A percentile compares a stretch with the other conserved stretches of the same genome.
Conservation (phyloP, 2,113 vertebrate genomes). For the Apus apus region DNA sequence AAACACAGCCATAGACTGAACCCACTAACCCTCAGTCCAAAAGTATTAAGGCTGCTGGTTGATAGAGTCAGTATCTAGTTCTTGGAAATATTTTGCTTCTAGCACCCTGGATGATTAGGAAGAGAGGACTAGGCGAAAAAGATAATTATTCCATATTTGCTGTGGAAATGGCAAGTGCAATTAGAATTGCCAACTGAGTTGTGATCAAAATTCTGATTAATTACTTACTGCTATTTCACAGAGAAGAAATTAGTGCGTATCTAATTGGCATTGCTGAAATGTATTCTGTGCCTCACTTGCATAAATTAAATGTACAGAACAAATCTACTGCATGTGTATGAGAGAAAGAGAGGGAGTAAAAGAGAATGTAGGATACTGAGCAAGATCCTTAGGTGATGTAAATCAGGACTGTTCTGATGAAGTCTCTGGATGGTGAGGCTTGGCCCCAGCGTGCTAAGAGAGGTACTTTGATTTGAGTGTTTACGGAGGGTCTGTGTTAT, state of each 20-base stretch:
- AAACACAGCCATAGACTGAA: conserved; percentile 36
- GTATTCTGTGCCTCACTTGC: conserved; percentile 38
- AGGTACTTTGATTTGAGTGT: neutral
- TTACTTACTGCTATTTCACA: conserved; percentile 72
- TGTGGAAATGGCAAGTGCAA: conserved; percentile 66
- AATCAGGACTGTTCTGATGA: neutral
- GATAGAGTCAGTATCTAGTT: conserved; percentile 64
- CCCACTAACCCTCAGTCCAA: conserved; percentile 45
- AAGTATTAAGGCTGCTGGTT: conserved; percentile 49
- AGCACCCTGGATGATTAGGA: conserved; percentile 59
- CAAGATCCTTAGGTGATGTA: neutral
- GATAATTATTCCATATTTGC: conserved; percentile 68
- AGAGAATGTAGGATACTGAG: neutral
- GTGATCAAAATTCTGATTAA: conserved; percentile 77
- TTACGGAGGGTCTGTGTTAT: neutral
- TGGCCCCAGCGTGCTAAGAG: rapidly evolving
- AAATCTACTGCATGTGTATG: neutral
- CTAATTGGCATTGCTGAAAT: conserved; percentile 65
- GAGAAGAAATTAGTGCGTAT: conserved; percentile 71
- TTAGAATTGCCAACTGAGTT: conserved; percentile 72
- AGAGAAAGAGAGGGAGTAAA: neutral
- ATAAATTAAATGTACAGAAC: conserved; percentile 67
- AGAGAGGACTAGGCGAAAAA: neutral
- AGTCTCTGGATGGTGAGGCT: neutral
- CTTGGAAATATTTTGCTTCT: conserved; percentile 72